Evolutionary conservation across 2,888 invertebrate species (phyloP), one percentile per base, ranked within the genome.

Genomic region (Macrosiphum euphorbiae): DNA sequence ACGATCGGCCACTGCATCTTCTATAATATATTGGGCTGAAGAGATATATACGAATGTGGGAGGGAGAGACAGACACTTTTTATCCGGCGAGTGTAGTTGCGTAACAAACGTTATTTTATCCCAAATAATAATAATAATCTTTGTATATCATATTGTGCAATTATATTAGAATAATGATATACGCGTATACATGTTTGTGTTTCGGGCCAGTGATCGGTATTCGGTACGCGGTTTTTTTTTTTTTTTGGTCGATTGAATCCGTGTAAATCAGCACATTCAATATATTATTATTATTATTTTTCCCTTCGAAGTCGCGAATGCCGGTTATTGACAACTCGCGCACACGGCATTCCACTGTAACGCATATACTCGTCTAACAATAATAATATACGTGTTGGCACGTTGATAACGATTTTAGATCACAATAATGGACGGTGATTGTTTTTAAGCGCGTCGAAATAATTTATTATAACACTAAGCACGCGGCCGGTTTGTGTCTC

Each of bases 1-100:
- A 92, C 67, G 87, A 88, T 88, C 92, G 61, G 50, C 35, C 50
- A 61, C 28, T 0, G 92, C 50, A 50, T 91, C 90, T 58, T 50
- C 47, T 58, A 26, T 58, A 58, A 58, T 58, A 26, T 58, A 58
- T 58, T 8, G 58, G 26, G 58, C 26, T 26, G 26, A 58, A 26
- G 55, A 61, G 26, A 52, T 3, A 44, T n/a, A 44, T 44, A 90
- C 24, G 20, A n/a, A 35, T 2, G 28, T 28, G n/a, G 44, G 41
- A 41, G 24, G 26, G n/a, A 92, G 87, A 67, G n/a, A n/a, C n/a
- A 85, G 55, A 55, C 44, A 44, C 87, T 61, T 52, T 92, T 61
- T 52, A 41, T 92, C 67, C 41, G 87, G 35, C 61, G 87, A 28
- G 50, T 88, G 11, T 44, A 44, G 4, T 92, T 92, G 28, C 67